Evolutionary conservation across 2,797 vertebrate species (phyloP).

Genomic region (Meda fulgida): DNA sequence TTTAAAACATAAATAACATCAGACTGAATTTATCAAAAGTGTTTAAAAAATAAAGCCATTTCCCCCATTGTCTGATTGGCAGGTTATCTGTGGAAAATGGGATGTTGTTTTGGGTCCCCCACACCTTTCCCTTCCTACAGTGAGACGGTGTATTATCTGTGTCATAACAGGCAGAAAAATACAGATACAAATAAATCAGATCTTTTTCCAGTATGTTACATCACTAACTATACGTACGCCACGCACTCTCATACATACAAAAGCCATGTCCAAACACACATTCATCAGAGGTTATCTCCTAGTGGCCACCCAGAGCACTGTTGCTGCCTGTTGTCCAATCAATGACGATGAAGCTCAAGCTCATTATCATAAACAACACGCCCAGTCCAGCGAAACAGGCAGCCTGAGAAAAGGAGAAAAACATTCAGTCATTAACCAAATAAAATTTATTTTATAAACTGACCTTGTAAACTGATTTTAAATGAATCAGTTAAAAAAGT

Average conservation of each 20-base stretch:
- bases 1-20: slow-evolving; percentile 7
- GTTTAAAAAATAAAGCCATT: not conserved
- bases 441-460: not conserved
- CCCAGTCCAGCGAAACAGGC: slow-evolving; percentile 89
- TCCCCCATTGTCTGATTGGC: not conserved
- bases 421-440: not conserved
- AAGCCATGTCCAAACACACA: slow-evolving; percentile 26
- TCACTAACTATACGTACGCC: slow-evolving; percentile 2
- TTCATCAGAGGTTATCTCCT: slow-evolving; percentile 63
- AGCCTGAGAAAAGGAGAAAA: slow-evolving; percentile 76
- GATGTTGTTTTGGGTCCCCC: slow-evolving; percentile 25
- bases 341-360: slow-evolving; percentile 94
- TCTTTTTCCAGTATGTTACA: slow-evolving; percentile 19
- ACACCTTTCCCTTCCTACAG: not conserved
- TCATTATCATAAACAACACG: slow-evolving; percentile 96
- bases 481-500: not conserved
- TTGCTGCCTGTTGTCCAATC: slow-evolving; percentile 87
- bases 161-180: slow-evolving; percentile 3
- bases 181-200: slow-evolving; percentile 24
- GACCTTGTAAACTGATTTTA: not conserved
- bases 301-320: slow-evolving; percentile 85
- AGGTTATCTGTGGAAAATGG: not conserved
- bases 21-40: not conserved
- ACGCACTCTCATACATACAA: slow-evolving; percentile 32
- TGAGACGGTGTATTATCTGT: not conserved